These are phyloP conservation scores for Tinea pellionella DNA, from an alignment of 2,888 invertebrate genomes.

Conservation along the genomic window DNA sequence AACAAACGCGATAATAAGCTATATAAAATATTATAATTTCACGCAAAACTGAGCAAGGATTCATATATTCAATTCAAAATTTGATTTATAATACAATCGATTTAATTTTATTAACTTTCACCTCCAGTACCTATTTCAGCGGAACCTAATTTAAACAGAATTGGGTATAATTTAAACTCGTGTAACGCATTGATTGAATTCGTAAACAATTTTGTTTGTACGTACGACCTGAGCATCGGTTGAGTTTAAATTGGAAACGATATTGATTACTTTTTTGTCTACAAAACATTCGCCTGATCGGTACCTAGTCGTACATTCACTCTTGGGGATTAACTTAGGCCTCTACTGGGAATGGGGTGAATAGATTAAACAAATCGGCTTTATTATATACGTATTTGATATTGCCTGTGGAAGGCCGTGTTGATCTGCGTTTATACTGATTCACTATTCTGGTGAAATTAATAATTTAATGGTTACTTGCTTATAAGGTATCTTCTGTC, in stretches of 20 bases:
- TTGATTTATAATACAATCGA: not conserved
- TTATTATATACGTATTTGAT: conserved; percentile 21
- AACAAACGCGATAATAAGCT: no score
- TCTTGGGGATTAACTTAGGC: not conserved
- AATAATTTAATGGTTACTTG: not conserved
- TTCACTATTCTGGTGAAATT: not conserved
- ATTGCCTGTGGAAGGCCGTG: not conserved
- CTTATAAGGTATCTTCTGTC: not conserved
- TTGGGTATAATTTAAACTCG: not conserved
- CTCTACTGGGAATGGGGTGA: conserved; percentile 2
- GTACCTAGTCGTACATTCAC: not conserved
- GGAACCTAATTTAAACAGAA: conserved; percentile 1
- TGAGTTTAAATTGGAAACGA: conserved; percentile 11
- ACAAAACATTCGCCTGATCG: conserved; percentile 4
- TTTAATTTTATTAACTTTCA: not conserved
- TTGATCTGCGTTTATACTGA: not conserved
- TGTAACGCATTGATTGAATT: conserved; percentile 10
- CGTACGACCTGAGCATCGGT: conserved; percentile 1
- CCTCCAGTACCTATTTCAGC: not conserved
- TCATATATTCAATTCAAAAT: no score
- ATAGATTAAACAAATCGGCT: conserved; percentile 43
- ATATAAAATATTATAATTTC: no score
- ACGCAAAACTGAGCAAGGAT: no score
- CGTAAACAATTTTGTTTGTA: conserved; percentile 8
- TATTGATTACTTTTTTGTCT: conserved; percentile 12